phyloP scores from a whole-genome alignment of 2,113 vertebrate genomes.

The Platichthys stellatus region DNA sequence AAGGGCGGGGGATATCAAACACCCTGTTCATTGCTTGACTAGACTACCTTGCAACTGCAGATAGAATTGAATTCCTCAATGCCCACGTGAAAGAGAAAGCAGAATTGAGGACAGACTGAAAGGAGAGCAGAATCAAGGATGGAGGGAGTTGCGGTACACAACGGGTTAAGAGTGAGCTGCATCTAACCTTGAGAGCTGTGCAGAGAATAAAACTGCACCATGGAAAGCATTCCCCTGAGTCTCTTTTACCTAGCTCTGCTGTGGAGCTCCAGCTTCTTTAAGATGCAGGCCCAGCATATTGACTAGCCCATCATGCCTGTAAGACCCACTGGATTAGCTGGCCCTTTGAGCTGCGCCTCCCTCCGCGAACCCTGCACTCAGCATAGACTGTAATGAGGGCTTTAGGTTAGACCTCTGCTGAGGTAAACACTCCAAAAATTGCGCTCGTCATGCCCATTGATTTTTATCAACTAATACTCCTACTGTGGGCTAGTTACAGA shows the following conservation, averaged over 20 bases:
- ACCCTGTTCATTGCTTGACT: not conserved
- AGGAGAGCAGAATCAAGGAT: constrained; percentile 1
- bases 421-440: constrained; percentile 71
- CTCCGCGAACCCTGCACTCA: constrained; percentile 63
- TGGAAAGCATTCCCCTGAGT: constrained; percentile 70
- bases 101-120: not conserved
- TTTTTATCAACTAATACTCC: constrained; percentile 58
- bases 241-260: constrained; percentile 63
- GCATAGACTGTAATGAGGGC: constrained; percentile 72
- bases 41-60: not conserved
- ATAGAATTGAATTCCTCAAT: not conserved
- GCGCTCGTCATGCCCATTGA: constrained; percentile 62
- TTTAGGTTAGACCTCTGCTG: constrained; percentile 68
- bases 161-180: constrained; percentile 53
- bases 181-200: constrained; percentile 72
- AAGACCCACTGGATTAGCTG: constrained; percentile 78
- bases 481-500: constrained; percentile 45
- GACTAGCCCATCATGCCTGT: constrained; percentile 77
- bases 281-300: constrained; percentile 72
- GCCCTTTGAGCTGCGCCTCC: constrained; percentile 71
- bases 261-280: constrained; percentile 67
- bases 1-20: not conserved
- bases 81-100: constrained; percentile 8
- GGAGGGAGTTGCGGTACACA: constrained; percentile 26
- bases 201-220: constrained; percentile 64